Evolutionary conservation across 1,140 invertebrate genomes (phyloP), one percentile per base, ranked within the genome.

Genomic region (Orchesella cincta): DNA sequence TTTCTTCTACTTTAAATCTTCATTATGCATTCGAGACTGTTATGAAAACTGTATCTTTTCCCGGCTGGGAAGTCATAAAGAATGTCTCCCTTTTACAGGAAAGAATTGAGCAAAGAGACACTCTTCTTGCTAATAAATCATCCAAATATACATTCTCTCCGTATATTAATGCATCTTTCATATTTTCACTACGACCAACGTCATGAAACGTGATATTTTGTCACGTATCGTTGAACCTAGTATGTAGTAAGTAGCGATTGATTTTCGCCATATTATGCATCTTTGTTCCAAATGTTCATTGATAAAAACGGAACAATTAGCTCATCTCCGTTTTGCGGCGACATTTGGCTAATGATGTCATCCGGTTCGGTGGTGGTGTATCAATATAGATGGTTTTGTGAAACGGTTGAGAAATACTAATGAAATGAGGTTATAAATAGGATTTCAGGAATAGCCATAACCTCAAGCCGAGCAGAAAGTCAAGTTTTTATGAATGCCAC

Each of bases 361-460:
- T 46, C 39, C n/a, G n/a, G n/a, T n/a, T n/a, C n/a, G n/a, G n/a
- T n/a, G n/a, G n/a, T n/a, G n/a, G n/a, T n/a, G n/a, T n/a, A n/a
- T n/a, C n/a, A n/a, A n/a, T n/a, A n/a, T n/a, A n/a, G n/a, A n/a
- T n/a, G n/a, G n/a, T n/a, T n/a, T n/a, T n/a, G n/a, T n/a, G n/a
- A n/a, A n/a, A 46, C 39, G 8, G 20, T 46, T 46, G 20, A 46
- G 8, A 46, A 8, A 46, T 46, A 20, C 8, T 20, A 20, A 46
- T 20, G 20, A 12, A 20, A 33, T 14, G 62, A 33, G n/a, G 62
- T 67, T 67, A 67, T 67, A 67, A 67, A 67, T 67, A 67, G 62
- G 62, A 5, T 33, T 33, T 33, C 26, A 33, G 62, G 1, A 31
- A 67, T 31, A 67, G n/a, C n/a, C 12, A 33, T 12, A 67, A 31